Conservation (phyloP, 2,888 invertebrate species). For the Polyommatus icarus region DNA sequence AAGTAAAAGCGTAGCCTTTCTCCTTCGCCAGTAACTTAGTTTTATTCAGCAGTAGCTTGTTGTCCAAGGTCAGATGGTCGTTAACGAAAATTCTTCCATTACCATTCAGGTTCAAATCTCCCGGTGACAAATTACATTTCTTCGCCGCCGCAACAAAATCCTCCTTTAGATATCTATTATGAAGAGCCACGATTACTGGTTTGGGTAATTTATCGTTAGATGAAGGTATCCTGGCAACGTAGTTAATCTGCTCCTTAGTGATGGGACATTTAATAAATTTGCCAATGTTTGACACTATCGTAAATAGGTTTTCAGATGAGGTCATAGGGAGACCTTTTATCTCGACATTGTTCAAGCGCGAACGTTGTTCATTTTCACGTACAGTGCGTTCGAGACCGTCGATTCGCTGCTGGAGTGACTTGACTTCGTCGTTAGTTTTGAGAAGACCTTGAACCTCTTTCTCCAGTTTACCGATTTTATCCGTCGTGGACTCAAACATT, state of each 20-base stretch:
- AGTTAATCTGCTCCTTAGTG: conserved; percentile 36
- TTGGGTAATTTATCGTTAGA: conserved; percentile 32
- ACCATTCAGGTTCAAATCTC: conserved; percentile 37
- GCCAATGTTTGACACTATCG: conserved; percentile 24
- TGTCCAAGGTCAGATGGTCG: conserved; percentile 41
- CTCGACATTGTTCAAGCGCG: background rate
- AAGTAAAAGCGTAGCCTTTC: conserved; percentile 33
- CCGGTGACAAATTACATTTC: conserved; percentile 17
- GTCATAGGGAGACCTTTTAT: background rate
- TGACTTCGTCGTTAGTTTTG: background rate
- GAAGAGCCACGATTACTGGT: conserved; percentile 36
- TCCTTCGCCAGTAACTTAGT: conserved; percentile 38
- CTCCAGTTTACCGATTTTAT: background rate
- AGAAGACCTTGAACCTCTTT: background rate
- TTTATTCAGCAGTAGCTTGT: conserved; percentile 42
- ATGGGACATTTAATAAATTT: conserved; percentile 27
- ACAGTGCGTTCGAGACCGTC: conserved; percentile 27
- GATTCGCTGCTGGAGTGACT: background rate
- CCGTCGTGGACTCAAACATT: background rate
- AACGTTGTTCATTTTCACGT: conserved; percentile 20
- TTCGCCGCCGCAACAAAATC: background rate
- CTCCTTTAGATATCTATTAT: conserved; percentile 37
- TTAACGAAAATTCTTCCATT: conserved; percentile 39
- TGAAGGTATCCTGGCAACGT: conserved; percentile 35
- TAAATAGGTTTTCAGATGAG: background rate